Base-by-base conservation (phyloP, 2,113 vertebrate species). In the Xiphorhynchus elegans region DNA sequence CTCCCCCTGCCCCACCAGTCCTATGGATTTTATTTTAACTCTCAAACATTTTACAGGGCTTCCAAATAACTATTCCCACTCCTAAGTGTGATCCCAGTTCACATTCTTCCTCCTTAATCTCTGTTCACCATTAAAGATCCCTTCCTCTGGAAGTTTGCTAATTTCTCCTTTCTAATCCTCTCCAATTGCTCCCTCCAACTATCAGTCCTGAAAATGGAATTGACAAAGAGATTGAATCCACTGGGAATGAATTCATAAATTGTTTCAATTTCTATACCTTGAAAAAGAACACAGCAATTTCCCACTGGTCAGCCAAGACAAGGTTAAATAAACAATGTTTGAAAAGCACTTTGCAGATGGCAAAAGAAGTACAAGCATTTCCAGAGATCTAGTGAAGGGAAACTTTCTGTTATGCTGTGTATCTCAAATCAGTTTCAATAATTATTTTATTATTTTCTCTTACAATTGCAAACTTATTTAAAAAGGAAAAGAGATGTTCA, bases 341-440 rank as follows among this genome's bases (percentile, higher is more conserved):
- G 81, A 76, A 92, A 93, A 96, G 87, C 62, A 50, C 62, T 95
- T 97, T 85, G 87, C 84, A 87, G 87, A 83, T 83, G 55, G 68
- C 49, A 88, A 68, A 56, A 73, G 53, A 68, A 63, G 81, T 40
- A 69, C 59, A 94, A 83, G 70, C n/a, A 55, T 70, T 93, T 91
- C 77, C 87, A 90, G 84, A 64, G 42, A 72, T 35, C 20, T 68
- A 59, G 67, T 1, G 1, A 94, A 50, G 91, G 64, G 67, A 91
- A 79, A 50, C 28, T 40, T 92, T 74, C 83, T 84, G 81, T 93
- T 89, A 79, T 87, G 46, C 42, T 42, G 25, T 17, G 33, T 14
- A 29, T 89, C 66, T 87, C 73, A 84, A 82, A 87, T 82, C 44
- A 66, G n/a, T 56, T 88, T 92, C 0, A 3, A 89, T 49, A 25